Evolutionary conservation across 2,797 vertebrate species (phyloP).

Genomic region (Synanceia verrucosa): DNA sequence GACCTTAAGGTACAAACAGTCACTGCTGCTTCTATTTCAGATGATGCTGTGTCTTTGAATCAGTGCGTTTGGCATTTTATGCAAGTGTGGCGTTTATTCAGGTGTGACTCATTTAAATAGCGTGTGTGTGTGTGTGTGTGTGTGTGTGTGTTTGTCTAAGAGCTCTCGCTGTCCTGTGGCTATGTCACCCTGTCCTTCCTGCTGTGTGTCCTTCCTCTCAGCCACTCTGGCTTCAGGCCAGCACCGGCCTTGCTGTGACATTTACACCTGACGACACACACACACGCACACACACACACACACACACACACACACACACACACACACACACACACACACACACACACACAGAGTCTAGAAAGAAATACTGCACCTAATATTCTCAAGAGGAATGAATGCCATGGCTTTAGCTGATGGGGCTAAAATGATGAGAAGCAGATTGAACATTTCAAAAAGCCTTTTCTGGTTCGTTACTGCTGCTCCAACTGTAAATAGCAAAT

Average conservation of each 20-base stretch:
- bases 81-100: slow-evolving; percentile 13
- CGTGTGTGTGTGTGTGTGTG: background rate
- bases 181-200: slow-evolving; percentile 67
- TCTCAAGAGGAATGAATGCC: slow-evolving; percentile 6
- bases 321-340: background rate
- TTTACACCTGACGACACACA: slow-evolving; percentile 47
- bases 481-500: background rate
- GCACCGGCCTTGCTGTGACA: slow-evolving; percentile 44
- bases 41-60: slow-evolving; percentile 31
- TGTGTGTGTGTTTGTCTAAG: background rate
- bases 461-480: background rate
- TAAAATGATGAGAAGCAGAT: background rate
- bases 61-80: slow-evolving; percentile 28
- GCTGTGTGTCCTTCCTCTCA: slow-evolving; percentile 44
- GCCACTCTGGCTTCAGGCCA: slow-evolving; percentile 46
- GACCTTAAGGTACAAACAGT: slow-evolving; percentile 54
- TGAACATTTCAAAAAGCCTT: background rate
- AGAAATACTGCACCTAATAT: background rate
- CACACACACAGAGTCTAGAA: background rate
- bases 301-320: background rate
- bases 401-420: background rate
- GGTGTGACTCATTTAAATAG: slow-evolving; percentile 51
- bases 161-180: slow-evolving; percentile 44
- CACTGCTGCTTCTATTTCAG: slow-evolving; percentile 24
- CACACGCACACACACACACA: slow-evolving; percentile 5